phyloP scores from a whole-genome alignment of 2,797 vertebrate species.

The Eulemur coronatus region DNA sequence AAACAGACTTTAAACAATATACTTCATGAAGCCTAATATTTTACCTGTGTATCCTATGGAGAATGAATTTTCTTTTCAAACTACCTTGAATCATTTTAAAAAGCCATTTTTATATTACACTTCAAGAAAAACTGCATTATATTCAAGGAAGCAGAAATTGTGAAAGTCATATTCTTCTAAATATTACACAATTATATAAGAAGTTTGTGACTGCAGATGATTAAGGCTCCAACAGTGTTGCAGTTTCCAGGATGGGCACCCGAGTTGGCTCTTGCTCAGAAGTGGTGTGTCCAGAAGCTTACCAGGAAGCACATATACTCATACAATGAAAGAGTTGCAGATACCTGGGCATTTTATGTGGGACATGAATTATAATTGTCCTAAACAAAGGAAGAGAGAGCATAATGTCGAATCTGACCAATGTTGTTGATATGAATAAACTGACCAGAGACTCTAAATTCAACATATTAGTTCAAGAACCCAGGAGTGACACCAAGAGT shows the following conservation, averaged over 20 bases:
- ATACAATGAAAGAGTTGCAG: neutral
- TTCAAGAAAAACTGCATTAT: neutral
- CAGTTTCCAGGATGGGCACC: neutral
- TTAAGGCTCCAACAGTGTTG: neutral
- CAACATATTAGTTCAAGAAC: neutral
- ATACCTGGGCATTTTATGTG: neutral
- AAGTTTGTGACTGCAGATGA: neutral
- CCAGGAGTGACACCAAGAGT: neutral
- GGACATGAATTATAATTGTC: neutral
- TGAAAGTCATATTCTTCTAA: neutral
- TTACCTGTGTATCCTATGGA: neutral
- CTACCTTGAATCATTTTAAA: constrained; percentile 4
- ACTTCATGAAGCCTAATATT: neutral
- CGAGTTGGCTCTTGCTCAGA: neutral
- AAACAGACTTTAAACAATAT: neutral
- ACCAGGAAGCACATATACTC: neutral
- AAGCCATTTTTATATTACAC: neutral
- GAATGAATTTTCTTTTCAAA: constrained; percentile 42
- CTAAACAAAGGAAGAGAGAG: neutral
- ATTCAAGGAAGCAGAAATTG: constrained; percentile 10
- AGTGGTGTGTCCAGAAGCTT: neutral
- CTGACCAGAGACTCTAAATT: neutral
- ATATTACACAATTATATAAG: neutral
- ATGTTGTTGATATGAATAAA: neutral
- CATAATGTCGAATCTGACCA: neutral